Conservation (phyloP, 2,797 vertebrate species). For the Brachymystax lenok region DNA sequence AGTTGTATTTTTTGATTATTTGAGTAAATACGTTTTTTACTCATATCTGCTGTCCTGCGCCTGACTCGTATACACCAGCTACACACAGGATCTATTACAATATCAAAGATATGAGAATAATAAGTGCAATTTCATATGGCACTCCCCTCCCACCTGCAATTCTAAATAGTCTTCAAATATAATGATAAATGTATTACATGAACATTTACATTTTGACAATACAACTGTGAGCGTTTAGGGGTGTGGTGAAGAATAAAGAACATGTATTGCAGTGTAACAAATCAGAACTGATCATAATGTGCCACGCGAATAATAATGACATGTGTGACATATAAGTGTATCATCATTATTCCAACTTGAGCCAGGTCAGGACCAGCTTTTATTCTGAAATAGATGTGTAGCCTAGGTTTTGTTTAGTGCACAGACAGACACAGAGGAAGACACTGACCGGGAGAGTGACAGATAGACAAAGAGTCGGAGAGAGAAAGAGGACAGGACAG, state of each 20-base stretch:
- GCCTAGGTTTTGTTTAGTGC: neutral
- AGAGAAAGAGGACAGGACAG: slow-evolving; percentile 12
- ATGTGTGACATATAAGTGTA: neutral
- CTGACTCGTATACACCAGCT: no score
- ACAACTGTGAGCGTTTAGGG: neutral
- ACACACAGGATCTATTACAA: no score
- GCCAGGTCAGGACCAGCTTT: neutral
- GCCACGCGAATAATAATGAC: neutral
- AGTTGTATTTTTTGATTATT: no score
- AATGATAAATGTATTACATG: slow-evolving; percentile 46
- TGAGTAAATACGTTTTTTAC: no score
- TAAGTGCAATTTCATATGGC: slow-evolving; percentile 6
- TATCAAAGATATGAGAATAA: neutral
- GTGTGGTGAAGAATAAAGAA: neutral
- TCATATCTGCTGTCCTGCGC: no score
- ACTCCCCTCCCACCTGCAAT: slow-evolving; percentile 51
- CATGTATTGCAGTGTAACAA: neutral
- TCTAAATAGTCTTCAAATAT: slow-evolving; percentile 35
- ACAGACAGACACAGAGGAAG: neutral
- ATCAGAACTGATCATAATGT: neutral
- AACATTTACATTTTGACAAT: slow-evolving; percentile 28
- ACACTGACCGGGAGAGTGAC: neutral
- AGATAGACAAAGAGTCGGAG: slow-evolving; percentile 21
- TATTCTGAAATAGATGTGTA: neutral
- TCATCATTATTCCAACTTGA: neutral